Conservation (phyloP, 1,140 invertebrate genomes). For the Sarcophaga peregrina region DNA sequence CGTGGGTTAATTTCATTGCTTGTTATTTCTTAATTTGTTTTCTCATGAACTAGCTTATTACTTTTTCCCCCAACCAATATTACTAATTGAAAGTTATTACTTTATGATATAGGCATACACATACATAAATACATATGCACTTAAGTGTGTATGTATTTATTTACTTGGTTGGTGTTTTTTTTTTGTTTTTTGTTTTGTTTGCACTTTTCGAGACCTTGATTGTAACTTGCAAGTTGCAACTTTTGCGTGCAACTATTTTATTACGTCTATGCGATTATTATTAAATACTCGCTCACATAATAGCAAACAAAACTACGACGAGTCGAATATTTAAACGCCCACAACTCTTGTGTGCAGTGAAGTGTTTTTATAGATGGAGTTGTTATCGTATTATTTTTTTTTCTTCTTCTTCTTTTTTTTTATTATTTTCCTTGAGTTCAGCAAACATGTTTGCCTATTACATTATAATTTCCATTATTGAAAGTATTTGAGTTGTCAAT, state of each 20-base stretch:
- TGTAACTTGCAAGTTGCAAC: background rate
- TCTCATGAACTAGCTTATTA: too few relatives aligned
- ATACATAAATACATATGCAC: background rate
- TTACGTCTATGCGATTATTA: conserved; percentile 12
- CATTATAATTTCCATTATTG: conserved; percentile 17
- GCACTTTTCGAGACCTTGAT: background rate
- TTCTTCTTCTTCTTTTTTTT: too few relatives aligned
- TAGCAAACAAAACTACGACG: too few relatives aligned
- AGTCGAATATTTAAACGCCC: conserved; percentile 1
- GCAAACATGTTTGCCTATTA: background rate
- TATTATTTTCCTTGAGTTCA: background rate
- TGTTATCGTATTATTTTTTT: too few relatives aligned
- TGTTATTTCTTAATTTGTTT: too few relatives aligned
- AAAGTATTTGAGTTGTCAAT: background rate
- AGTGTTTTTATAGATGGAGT: background rate
- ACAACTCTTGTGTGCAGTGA: background rate
- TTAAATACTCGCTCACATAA: background rate
- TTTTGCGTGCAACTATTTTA: conserved; percentile 27
- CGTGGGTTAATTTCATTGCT: too few relatives aligned
- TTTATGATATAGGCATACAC: too few relatives aligned
- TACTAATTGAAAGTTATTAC: too few relatives aligned
- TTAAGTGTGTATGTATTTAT: background rate
- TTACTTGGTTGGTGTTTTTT: too few relatives aligned
- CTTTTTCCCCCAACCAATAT: too few relatives aligned
- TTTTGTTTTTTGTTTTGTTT: background rate